A percentile compares a stretch with the other conserved stretches of the same genome.
Evolutionary conservation across 1,140 invertebrate genomes (phyloP).

Genomic region (Drosophila tropicalis): DNA sequence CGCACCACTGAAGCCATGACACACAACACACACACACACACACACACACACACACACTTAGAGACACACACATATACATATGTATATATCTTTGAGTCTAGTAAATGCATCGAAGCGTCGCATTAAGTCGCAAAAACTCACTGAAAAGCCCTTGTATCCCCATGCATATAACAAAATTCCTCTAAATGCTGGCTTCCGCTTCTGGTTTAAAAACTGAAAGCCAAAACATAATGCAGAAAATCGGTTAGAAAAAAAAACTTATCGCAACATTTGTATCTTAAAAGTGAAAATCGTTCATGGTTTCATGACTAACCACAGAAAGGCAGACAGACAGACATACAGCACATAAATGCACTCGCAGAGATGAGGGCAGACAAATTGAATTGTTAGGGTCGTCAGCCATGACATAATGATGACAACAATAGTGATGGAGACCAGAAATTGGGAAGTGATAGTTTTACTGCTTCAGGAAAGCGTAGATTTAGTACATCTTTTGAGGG

Average conservation of each 20-base stretch:
- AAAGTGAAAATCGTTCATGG: slow-evolving; percentile 60
- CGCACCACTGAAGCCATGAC: slow-evolving; percentile 63
- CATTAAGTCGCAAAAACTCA: slow-evolving; percentile 31
- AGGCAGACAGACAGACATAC: neutral
- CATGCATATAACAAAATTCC: slow-evolving; percentile 17
- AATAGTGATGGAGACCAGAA: neutral
- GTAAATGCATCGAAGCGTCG: slow-evolving; percentile 70
- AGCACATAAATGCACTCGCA: neutral
- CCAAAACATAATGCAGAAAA: slow-evolving; percentile 38
- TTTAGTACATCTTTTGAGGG: neutral
- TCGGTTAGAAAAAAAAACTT: slow-evolving; percentile 19
- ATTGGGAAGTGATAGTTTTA: neutral
- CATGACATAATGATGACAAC: slow-evolving; percentile 38
- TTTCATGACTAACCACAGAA: slow-evolving; percentile 36
- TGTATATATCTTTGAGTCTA: slow-evolving; percentile 27
- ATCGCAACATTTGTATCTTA: slow-evolving; percentile 45
- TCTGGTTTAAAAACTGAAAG: slow-evolving; percentile 67
- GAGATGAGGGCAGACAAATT: slow-evolving; percentile 36
- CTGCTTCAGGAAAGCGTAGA: neutral
- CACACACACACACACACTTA: slow-evolving; percentile 6
- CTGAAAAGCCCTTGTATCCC: neutral
- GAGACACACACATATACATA: too few relatives aligned
- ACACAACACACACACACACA: slow-evolving; percentile 49
- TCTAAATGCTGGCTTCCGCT: slow-evolving; percentile 57
- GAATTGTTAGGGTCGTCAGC: slow-evolving; percentile 41